These are phyloP conservation scores for Meriones unguiculatus DNA, from an alignment of 2,113 vertebrate genomes.

Conservation along the genomic window DNA sequence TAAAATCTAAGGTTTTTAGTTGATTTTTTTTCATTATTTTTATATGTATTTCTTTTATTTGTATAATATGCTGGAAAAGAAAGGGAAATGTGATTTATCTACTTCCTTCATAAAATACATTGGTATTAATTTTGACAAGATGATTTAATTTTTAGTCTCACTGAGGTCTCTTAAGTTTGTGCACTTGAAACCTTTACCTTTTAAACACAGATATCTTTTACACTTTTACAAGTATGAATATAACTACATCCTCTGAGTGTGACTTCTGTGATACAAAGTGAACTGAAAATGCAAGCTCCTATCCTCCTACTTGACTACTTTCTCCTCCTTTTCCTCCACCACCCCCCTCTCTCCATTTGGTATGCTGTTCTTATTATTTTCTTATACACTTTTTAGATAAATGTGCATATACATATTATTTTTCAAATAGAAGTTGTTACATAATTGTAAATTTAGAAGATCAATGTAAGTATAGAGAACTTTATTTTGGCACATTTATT, in stretches of 20 bases:
- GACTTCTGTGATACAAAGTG: background rate
- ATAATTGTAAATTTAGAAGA: background rate
- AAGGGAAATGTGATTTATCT: background rate
- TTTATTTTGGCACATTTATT: background rate
- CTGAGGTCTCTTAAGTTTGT: background rate
- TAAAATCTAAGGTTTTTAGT: background rate
- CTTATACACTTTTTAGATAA: background rate
- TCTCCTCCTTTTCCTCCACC: background rate
- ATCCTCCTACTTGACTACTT: background rate
- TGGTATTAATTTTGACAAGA: background rate
- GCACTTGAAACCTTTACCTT: background rate
- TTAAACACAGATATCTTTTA: background rate
- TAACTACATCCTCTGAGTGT: background rate
- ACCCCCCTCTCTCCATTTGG: background rate
- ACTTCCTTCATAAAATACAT: background rate
- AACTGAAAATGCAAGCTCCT: background rate
- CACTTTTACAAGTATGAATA: background rate
- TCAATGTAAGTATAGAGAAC: background rate
- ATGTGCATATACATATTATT: background rate
- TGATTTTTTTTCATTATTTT: background rate
- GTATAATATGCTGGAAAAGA: background rate
- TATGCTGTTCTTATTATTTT: background rate
- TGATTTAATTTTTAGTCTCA: background rate
- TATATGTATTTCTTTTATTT: background rate
- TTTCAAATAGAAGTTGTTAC: background rate